Base-by-base conservation (phyloP, 1,140 invertebrate species). In the Drosophila kurseongensis region DNA sequence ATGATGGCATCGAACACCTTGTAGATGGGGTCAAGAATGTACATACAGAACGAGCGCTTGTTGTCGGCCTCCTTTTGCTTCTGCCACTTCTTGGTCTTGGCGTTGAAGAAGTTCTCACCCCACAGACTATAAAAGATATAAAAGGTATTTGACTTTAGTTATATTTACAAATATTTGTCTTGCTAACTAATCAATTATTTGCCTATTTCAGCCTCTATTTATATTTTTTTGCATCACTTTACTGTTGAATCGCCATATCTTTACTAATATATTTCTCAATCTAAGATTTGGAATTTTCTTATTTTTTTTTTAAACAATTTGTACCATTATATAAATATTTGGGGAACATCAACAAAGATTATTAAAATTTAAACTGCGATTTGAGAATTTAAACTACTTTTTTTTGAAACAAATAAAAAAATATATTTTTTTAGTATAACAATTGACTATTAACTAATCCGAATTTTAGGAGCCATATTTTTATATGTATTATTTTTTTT, bases 51-150 rank as follows among this genome's bases (percentile, higher is more conserved):
- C 2, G 98, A 99, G 85, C 99, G 96, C 92, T 98, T 98, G 94
- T 98, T 97, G 76, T 98, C 97, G 32, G 93, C 94, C 90, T 97
- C 96, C 94, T 97, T 97, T 90, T 96, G 95, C 92, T 98, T 99
- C 23, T 96, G 94, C 99, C 99, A 99, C 92, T 99, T 99, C 95
- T 99, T 99, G 66, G 98, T 98, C 91, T 97, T 97, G 50, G 96
- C 94, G 80, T 99, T 99, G 94, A 99, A 99, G 95, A 99, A 99
- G 92, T 98, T 99, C 93, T 99, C 98, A 92, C 99, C 99, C 97
- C 97, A 99, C 18, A 98, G 93, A 81, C 91, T 92, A 42, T 50
- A 62, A 48, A 68, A 29, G 1, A 18, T 47, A 29, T 1, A 35
- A 10, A 36, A 38, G 5, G 18, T 12, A 36, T n/a, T 32, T 50